These are phyloP conservation scores for Gymnosoma rotundatum DNA, from an alignment of 2,888 invertebrate species.

Conservation along the genomic window DNA sequence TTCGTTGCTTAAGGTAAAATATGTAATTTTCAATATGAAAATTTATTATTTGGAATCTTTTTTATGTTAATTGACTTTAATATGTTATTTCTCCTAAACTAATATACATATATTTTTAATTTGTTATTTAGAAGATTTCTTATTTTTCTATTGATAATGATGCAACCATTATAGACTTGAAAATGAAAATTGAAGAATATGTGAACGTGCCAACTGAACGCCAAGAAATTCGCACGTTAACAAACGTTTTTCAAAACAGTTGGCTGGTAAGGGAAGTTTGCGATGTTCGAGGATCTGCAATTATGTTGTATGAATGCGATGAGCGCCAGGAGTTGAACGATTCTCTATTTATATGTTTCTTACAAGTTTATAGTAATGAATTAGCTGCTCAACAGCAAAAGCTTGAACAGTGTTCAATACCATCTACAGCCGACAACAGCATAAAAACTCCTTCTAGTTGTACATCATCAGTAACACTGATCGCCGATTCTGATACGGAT, in stretches of 20 bases:
- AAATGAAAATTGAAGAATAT: conserved; percentile 55
- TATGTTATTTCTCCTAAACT: too few relatives aligned
- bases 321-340: conserved; percentile 31
- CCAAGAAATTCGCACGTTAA: conserved; percentile 58
- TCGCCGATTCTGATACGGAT: conserved; percentile 42
- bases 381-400: conserved; percentile 54
- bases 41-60: too few relatives aligned
- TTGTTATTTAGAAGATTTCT: conserved; percentile 41
- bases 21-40: neutral
- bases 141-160: conserved; percentile 61
- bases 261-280: conserved; percentile 40
- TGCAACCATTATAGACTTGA: conserved; percentile 52
- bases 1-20: conserved; percentile 38
- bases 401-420: conserved; percentile 37
- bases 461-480: conserved; percentile 51
- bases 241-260: conserved; percentile 42
- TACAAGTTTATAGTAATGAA: conserved; percentile 63
- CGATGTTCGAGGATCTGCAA: conserved; percentile 38
- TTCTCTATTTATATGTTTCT: conserved; percentile 54
- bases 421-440: neutral
- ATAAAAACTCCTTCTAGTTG: conserved; percentile 21
- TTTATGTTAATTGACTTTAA: too few relatives aligned
- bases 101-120: neutral
- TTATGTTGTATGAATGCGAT: conserved; percentile 60
- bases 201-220: conserved; percentile 57